Base-by-base conservation (phyloP, 2,888 invertebrate genomes). In the Atherix ibis region DNA sequence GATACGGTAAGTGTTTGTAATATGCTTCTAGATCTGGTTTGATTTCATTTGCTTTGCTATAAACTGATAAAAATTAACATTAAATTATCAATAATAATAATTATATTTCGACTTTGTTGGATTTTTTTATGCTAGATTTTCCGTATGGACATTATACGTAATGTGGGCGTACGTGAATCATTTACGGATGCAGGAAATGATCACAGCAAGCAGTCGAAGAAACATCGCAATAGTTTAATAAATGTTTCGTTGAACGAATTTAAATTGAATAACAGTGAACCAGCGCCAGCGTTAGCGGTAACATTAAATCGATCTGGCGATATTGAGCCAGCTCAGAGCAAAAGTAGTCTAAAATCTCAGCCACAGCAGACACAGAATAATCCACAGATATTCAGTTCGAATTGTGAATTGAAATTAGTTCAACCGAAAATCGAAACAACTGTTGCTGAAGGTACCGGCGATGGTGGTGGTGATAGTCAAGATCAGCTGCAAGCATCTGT, bases 71-170 rank as follows among this genome's bases (percentile, higher is more conserved):
- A 22, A 22, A 22, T 22, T 22, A 8, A 8, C 22, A n/a, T n/a
- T n/a, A n/a, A n/a, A n/a, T n/a, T n/a, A n/a, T n/a, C n/a, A n/a
- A n/a, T n/a, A n/a, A n/a, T n/a, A n/a, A n/a, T n/a, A n/a, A n/a
- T n/a, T n/a, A n/a, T n/a, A n/a, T n/a, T n/a, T n/a, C n/a, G n/a
- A n/a, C n/a, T n/a, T n/a, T n/a, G n/a, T n/a, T n/a, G n/a, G n/a
- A n/a, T n/a, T n/a, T n/a, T n/a, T n/a, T n/a, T 28, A 13, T 4
- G n/a, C 31, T 32, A 56, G 59, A 47, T 60, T 5, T 88, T 83
- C 63, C 71, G 76, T 36, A 75, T 88, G 43, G 88, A 89, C 60
- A 77, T 85, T 29, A 79, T 80, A 68, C 64, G 85, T 32, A 83
- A 84, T 53, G 73, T 84, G 43, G 74, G 75, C 26, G 68, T 74